Evolutionary conservation across 2,888 invertebrate genomes (phyloP).

Genomic region (Gastrophysa polygoni): DNA sequence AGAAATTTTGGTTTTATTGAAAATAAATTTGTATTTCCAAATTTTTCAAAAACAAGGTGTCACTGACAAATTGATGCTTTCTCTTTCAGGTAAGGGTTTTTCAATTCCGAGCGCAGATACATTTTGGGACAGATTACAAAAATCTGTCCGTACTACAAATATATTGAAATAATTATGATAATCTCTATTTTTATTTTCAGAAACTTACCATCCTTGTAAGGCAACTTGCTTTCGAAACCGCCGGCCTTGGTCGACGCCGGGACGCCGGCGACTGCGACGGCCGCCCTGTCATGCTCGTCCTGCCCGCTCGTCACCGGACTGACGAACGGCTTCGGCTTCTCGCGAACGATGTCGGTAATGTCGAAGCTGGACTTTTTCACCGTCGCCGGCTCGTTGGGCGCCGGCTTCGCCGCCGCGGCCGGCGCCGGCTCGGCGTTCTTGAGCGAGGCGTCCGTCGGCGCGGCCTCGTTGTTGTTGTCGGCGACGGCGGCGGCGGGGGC

Average conservation of each 20-base stretch:
- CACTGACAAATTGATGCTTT: too few relatives aligned
- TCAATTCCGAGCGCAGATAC: too few relatives aligned
- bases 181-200: neutral
- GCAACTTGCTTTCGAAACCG: slow-evolving; percentile 43
- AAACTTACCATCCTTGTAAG: slow-evolving; percentile 48
- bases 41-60: too few relatives aligned
- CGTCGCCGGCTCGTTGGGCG: neutral
- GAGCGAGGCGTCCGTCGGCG: slow-evolving; percentile 11
- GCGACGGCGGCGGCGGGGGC: neutral
- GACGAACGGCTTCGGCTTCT: slow-evolving; percentile 46
- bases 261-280: slow-evolving; percentile 34
- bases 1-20: too few relatives aligned
- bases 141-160: too few relatives aligned
- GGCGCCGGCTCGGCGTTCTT: neutral
- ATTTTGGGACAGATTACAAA: too few relatives aligned
- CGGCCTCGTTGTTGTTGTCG: neutral
- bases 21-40: too few relatives aligned
- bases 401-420: neutral
- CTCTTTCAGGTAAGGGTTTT: too few relatives aligned
- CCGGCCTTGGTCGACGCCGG: slow-evolving; percentile 43
- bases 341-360: slow-evolving; percentile 51
- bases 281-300: slow-evolving; percentile 53
- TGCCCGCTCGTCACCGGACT: slow-evolving; percentile 26
- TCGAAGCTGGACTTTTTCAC: neutral
- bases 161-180: neutral